A percentile compares a stretch with the other conserved stretches of the same genome.
phyloP scores from a whole-genome alignment of 2,888 invertebrate genomes.

The Campopleginae sp. region DNA sequence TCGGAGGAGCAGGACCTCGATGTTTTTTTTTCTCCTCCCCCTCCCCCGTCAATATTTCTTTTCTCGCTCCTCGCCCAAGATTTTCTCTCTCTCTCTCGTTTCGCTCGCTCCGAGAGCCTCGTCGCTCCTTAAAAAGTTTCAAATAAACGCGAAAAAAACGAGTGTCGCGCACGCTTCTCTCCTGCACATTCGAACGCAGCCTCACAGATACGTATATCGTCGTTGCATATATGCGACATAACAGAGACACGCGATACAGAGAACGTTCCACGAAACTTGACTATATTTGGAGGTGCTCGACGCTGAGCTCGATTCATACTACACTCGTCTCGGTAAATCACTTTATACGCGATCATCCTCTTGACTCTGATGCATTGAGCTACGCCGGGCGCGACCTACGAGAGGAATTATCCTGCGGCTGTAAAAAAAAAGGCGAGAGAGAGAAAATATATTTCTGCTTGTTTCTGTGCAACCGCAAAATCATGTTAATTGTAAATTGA shows the following conservation, averaged over 20 bases:
- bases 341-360: conserved; percentile 62
- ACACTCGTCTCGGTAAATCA: conserved; percentile 67
- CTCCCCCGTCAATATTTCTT: neutral
- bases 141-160: conserved; percentile 65
- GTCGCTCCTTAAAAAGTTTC: conserved; percentile 65
- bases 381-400: neutral
- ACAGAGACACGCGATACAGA: conserved; percentile 25
- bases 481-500: conserved; percentile 43
- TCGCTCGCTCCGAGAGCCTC: conserved; percentile 31
- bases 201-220: neutral
- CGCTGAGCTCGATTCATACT: conserved; percentile 61
- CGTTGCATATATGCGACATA: conserved; percentile 5
- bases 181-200: conserved; percentile 23
- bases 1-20: conserved; percentile 37
- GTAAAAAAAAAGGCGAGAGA: neutral
- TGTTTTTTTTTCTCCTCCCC: conserved; percentile 25
- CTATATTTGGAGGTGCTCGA: conserved; percentile 66
- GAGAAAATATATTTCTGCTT: neutral
- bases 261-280: conserved; percentile 66
- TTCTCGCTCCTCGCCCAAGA: neutral
- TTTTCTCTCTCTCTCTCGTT: conserved; percentile 41
- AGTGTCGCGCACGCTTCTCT: conserved; percentile 62
- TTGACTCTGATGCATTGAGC: neutral
- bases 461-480: conserved; percentile 18
- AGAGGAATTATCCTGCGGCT: conserved; percentile 32